Percentiles rank a stretch among this genome's conserved stretches.
Evolutionary conservation across 2,113 vertebrate genomes (phyloP).

Genomic region (Erythrocercus mccallii): DNA sequence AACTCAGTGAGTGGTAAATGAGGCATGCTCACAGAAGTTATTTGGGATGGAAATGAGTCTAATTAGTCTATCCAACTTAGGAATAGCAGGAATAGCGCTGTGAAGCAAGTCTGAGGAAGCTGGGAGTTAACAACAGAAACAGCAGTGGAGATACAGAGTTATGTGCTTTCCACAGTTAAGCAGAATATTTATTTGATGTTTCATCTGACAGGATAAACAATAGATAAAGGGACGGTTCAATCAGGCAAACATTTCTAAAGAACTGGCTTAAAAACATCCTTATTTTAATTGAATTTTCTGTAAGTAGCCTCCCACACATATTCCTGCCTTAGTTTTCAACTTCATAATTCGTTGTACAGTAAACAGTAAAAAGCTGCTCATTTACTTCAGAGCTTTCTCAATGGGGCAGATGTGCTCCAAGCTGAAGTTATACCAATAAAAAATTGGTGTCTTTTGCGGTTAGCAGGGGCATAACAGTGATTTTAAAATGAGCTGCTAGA

Average conservation of each 20-base stretch:
- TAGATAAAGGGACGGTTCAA: not conserved
- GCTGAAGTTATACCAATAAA: not conserved
- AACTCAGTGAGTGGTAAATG: slow-evolving; percentile 72
- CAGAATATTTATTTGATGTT: slow-evolving; percentile 12
- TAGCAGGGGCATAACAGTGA: not conserved
- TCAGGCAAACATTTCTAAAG: not conserved
- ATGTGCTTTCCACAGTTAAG: not conserved
- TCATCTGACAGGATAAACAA: slow-evolving; percentile 16
- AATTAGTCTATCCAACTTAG: slow-evolving; percentile 63
- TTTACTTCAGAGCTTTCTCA: not conserved
- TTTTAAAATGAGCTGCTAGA: slow-evolving; percentile 12
- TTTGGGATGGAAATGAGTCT: slow-evolving; percentile 73
- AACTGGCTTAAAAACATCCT: not conserved
- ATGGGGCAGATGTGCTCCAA: not conserved
- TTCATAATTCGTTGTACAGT: not conserved
- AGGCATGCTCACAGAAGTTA: slow-evolving; percentile 68
- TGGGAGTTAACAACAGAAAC: not conserved
- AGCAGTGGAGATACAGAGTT: not conserved
- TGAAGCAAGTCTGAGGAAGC: slow-evolving; percentile 21
- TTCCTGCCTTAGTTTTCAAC: not conserved
- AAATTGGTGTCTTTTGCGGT: not conserved
- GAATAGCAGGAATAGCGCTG: slow-evolving; percentile 29
- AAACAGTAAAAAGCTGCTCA: not conserved
- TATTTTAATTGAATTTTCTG: not conserved
- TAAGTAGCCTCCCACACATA: not conserved